Percentiles rank a stretch among this genome's conserved stretches.
phyloP scores from a whole-genome alignment of 2,113 vertebrate genomes.

The Cichladusa arquata region DNA sequence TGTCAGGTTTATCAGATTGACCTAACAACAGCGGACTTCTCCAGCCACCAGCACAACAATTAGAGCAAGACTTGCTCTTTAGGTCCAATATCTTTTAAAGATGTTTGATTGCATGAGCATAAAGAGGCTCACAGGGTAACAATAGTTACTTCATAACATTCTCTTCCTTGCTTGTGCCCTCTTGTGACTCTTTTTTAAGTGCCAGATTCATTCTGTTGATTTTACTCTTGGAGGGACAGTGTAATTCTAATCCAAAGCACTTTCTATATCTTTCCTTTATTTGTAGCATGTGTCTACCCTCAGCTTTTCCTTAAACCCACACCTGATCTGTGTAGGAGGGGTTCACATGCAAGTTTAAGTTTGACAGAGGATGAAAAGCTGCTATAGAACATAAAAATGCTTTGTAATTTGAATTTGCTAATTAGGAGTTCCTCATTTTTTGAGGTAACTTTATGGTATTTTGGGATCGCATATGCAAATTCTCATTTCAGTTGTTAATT shows the following conservation, averaged over 20 bases:
- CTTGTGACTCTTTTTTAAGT: neutral
- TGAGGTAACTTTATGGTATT: neutral
- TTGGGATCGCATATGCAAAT: neutral
- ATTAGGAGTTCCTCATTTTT: neutral
- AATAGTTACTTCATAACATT: neutral
- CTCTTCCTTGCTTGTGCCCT: neutral
- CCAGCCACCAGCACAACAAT: neutral
- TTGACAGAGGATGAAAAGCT: neutral
- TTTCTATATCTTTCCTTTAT: neutral
- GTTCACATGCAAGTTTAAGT: neutral
- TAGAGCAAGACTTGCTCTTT: neutral
- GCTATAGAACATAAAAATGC: neutral
- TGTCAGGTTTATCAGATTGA: neutral
- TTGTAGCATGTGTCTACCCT: accelerated
- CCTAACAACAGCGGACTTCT: neutral
- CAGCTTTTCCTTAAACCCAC: neutral
- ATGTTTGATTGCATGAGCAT: neutral
- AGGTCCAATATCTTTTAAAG: neutral
- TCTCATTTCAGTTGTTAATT: neutral
- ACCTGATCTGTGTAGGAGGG: neutral
- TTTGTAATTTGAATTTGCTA: neutral
- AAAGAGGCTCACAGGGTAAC: neutral
- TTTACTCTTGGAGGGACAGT: neutral
- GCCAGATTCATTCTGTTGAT: neutral
- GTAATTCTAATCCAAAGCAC: neutral